Evolutionary conservation across 1,140 invertebrate genomes (phyloP).

Genomic region (Pseudobourletiella spinata): DNA sequence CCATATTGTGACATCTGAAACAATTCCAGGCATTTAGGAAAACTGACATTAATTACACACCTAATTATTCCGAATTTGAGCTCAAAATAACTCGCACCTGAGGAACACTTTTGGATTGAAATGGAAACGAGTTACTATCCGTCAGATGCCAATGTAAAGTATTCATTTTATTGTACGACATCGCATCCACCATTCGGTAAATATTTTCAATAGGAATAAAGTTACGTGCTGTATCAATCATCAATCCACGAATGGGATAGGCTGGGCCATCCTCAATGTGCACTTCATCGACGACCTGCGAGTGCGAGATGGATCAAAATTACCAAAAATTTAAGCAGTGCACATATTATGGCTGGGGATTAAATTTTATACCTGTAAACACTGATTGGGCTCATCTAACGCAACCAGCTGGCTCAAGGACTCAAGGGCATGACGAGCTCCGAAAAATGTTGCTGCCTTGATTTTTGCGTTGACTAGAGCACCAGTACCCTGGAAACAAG

Average conservation of each 20-base stretch:
- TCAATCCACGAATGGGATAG: slow-evolving; percentile 64
- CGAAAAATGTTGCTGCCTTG: slow-evolving; percentile 56
- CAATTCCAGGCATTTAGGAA: not conserved
- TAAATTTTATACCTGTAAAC: slow-evolving; percentile 20
- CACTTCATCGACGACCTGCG: slow-evolving; percentile 52
- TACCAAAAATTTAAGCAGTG: not conserved
- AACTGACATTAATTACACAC: not conserved
- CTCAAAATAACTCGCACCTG: slow-evolving; percentile 31
- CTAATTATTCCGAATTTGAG: not conserved
- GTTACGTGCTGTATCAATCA: slow-evolving; percentile 44
- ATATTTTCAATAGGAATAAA: slow-evolving; percentile 36
- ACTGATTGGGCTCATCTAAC: slow-evolving; percentile 35
- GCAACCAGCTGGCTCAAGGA: slow-evolving; percentile 62
- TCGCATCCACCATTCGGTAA: slow-evolving; percentile 37
- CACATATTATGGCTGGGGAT: not conserved
- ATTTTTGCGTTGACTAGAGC: slow-evolving; percentile 48
- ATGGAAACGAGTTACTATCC: slow-evolving; percentile 39
- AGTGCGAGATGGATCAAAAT: too few species aligned
- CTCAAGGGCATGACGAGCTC: slow-evolving; percentile 63
- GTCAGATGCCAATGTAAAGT: slow-evolving; percentile 39
- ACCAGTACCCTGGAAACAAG: not conserved
- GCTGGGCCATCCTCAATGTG: slow-evolving; percentile 57
- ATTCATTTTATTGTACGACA: slow-evolving; percentile 39
- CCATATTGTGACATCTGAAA: slow-evolving; percentile 39
- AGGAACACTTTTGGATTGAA: slow-evolving; percentile 36